Evolutionary conservation across 2,888 invertebrate species (phyloP).

Genomic region (Diaprepes abbreviatus): DNA sequence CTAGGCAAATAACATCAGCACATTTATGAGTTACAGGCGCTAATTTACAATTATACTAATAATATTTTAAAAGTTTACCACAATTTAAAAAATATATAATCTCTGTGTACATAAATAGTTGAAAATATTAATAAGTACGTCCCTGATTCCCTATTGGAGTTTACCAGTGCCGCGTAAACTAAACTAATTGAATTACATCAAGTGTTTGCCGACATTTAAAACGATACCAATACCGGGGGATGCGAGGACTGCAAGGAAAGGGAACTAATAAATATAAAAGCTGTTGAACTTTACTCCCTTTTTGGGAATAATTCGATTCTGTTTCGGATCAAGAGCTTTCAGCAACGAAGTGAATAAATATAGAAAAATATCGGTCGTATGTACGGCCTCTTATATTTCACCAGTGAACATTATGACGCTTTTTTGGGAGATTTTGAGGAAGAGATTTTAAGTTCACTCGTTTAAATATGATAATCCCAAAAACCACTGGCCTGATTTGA

Average conservation of each 20-base stretch:
- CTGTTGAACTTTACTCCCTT: slow-evolving; percentile 47
- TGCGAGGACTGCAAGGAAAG: slow-evolving; percentile 17
- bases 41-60: too few relatives aligned
- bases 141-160: slow-evolving; percentile 11
- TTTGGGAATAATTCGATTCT: slow-evolving; percentile 47
- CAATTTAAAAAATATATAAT: too few relatives aligned
- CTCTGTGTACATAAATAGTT: too few relatives aligned
- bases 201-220: slow-evolving; percentile 49
- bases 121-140: slow-evolving; percentile 7
- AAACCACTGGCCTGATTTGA: background rate
- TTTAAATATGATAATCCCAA: background rate
- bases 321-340: slow-evolving; percentile 47
- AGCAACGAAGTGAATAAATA: slow-evolving; percentile 40
- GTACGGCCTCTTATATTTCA: background rate
- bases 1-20: too few relatives aligned
- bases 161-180: slow-evolving; percentile 40
- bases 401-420: background rate
- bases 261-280: slow-evolving; percentile 48
- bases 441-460: background rate
- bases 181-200: slow-evolving; percentile 48
- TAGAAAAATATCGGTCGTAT: background rate
- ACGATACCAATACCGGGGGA: slow-evolving; percentile 39
- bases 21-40: too few relatives aligned
- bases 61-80: too few relatives aligned
- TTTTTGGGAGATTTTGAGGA: background rate